Evolutionary conservation across 2,113 vertebrate genomes (phyloP).

Genomic region (Pipra filicauda): DNA sequence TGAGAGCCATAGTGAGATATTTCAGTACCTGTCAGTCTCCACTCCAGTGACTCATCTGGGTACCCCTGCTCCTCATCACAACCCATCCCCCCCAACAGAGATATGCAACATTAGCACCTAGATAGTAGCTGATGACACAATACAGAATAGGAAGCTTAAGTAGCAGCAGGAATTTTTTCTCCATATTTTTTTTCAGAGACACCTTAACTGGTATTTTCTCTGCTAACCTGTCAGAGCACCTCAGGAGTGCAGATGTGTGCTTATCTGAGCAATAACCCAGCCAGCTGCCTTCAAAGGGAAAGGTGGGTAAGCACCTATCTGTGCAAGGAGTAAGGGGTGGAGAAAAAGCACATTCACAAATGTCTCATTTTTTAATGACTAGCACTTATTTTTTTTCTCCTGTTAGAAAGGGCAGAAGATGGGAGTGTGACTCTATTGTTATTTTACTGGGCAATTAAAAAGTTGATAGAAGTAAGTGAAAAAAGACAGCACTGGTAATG

Average conservation of each 20-base stretch:
- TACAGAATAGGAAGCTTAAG: neutral
- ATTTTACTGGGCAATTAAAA: neutral
- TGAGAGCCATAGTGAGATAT: neutral
- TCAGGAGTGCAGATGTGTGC: neutral
- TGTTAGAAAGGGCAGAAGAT: neutral
- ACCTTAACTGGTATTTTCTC: neutral
- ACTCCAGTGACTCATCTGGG: neutral
- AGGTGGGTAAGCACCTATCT: neutral
- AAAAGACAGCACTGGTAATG: neutral
- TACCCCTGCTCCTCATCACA: neutral
- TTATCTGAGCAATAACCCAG: neutral
- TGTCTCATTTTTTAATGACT: neutral
- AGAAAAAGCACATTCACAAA: neutral
- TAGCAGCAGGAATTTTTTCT: neutral
- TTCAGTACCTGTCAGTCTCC: neutral
- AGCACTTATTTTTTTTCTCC: neutral
- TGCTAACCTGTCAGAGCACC: neutral
- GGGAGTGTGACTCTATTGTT: neutral
- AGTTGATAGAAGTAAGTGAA: neutral
- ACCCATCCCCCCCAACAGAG: neutral
- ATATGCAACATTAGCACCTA: neutral
- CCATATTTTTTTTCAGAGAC: neutral
- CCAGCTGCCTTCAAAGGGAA: slow-evolving; percentile 6
- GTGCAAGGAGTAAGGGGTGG: neutral
- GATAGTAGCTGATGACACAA: neutral